phyloP scores from a whole-genome alignment of 2,797 vertebrate genomes.

The Gymnocypris eckloni region DNA sequence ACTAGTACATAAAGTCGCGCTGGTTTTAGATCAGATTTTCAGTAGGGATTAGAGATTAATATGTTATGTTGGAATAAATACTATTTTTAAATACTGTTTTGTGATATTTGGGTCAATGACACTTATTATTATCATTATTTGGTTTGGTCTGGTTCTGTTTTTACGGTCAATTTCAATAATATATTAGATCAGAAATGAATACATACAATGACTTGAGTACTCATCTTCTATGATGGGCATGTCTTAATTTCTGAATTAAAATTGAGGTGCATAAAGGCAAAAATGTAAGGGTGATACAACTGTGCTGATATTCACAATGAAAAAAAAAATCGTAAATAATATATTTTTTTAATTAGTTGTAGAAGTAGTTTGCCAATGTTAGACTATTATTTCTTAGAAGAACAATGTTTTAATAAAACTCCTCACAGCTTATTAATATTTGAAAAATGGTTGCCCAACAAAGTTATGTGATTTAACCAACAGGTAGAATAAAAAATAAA shows the following conservation, averaged over 20 bases:
- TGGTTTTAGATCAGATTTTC: neutral
- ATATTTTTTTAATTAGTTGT: neutral
- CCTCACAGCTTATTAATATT: neutral
- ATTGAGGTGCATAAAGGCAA: neutral
- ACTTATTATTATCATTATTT: neutral
- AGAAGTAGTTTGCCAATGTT: neutral
- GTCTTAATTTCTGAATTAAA: neutral
- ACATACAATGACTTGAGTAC: neutral
- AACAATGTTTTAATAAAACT: neutral
- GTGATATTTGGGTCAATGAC: neutral
- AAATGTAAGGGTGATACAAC: neutral
- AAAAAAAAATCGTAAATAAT: neutral
- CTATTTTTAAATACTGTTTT: neutral
- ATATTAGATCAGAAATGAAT: neutral
- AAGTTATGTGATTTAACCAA: constrained; percentile 5
- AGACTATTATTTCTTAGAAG: neutral
- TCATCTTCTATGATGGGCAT: neutral
- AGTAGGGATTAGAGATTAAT: neutral
- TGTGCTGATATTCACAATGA: neutral
- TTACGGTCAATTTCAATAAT: neutral
- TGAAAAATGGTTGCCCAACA: neutral
- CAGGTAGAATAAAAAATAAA: neutral
- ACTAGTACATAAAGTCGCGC: neutral
- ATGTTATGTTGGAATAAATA: neutral
- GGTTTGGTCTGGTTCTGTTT: neutral